Conservation (phyloP, 2,888 invertebrate species). For the Cheilosia scutellata region DNA sequence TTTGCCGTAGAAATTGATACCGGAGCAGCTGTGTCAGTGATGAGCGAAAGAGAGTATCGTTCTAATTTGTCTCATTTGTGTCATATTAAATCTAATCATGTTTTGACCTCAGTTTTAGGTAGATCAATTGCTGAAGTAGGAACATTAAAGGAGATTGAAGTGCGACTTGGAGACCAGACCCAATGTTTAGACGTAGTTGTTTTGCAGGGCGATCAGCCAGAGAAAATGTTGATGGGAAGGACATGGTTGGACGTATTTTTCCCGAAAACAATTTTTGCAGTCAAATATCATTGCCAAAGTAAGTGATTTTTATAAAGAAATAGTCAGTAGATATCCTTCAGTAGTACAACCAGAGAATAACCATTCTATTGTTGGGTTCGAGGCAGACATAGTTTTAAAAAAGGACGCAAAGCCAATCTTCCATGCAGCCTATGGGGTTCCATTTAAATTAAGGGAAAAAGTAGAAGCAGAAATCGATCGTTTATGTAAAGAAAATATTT, state of each 20-base stretch:
- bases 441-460: slow-evolving; percentile 64
- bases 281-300: slow-evolving; percentile 9
- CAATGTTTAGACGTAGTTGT: slow-evolving; percentile 16
- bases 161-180: slow-evolving; percentile 14
- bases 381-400: slow-evolving; percentile 29
- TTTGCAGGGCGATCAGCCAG: slow-evolving; percentile 29
- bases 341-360: slow-evolving; percentile 14
- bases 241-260: slow-evolving; percentile 28
- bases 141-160: slow-evolving; percentile 19
- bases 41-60: slow-evolving; percentile 30
- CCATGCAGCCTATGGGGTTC: slow-evolving; percentile 70
- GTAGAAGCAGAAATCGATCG: slow-evolving; percentile 67
- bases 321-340: slow-evolving; percentile 16
- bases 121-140: slow-evolving; percentile 17
- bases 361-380: slow-evolving; percentile 24
- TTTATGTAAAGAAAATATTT: slow-evolving; percentile 15
- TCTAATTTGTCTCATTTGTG: slow-evolving; percentile 23
- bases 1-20: slow-evolving; percentile 22
- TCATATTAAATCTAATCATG: slow-evolving; percentile 33
- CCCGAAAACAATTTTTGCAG: neutral
- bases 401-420: neutral
- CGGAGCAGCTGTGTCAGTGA: slow-evolving; percentile 34
- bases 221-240: slow-evolving; percentile 31
- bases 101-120: slow-evolving; percentile 39
- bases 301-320: slow-evolving; percentile 17